Evolutionary conservation across 2,797 vertebrate genomes (phyloP), one percentile per base, ranked within the genome.

Genomic region (Podarcis siculus): DNA sequence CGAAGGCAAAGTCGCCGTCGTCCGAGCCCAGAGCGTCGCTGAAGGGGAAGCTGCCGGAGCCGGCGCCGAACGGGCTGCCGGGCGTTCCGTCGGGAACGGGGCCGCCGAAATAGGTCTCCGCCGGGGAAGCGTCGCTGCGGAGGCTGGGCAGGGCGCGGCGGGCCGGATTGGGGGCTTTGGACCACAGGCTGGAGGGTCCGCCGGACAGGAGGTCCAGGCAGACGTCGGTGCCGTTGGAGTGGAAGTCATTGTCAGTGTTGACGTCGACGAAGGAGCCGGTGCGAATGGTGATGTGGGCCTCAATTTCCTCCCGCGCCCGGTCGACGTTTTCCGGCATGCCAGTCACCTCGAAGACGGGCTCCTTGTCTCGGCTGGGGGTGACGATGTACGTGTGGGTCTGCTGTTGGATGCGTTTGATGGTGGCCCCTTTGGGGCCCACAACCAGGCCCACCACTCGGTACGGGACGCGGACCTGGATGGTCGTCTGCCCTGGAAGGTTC

Each of bases 241-340:
- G 99, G 96, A 99, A 99, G 97, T 99, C 99, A 4, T 98, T 99
- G 96, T 99, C 98, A 0, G 98, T 96, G 35, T 98, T 98, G 17
- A 98, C 92, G 72, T 99, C 98, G 0, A 99, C 93, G 86, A 99
- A 98, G 92, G 98, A 98, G 19, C 99, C 98, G 0, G 99, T 99
- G 91, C 99, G 92, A 97, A 99, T 97, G 3, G 99, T 99, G 96
- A 99, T 99, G 97, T 99, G 99, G 0, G 98, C 98, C 96, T 99
- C 99, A 0, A 99, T 99, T 97, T 99, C 99, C 93, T 99, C 98
- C 0, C 99, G 95, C 0, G 99, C 99, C 0, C 99, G 95, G 95
- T 99, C 99, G 76, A 99, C 98, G 3, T 99, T 99, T 96, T 99
- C 99, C 0, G 99, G 99, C 99, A 99, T 99, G 25, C 99, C 99